These are phyloP conservation scores for Pongo abelii DNA, from an alignment of 2,113 vertebrate species.

Conservation along the genomic window DNA sequence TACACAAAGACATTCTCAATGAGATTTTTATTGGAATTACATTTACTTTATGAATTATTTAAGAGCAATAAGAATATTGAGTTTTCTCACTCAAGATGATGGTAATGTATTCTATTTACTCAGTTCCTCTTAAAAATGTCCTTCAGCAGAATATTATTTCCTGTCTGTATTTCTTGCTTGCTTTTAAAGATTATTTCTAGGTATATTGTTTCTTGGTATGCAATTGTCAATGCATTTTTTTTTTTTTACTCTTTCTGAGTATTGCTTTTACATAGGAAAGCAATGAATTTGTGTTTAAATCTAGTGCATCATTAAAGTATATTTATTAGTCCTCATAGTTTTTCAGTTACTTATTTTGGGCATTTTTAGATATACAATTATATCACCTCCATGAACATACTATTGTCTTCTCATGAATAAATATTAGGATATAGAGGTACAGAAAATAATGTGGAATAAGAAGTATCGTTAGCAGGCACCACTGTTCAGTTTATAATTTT, in stretches of 20 bases:
- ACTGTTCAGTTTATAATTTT: conserved; percentile 13
- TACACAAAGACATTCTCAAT: background rate
- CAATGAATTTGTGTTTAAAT: conserved; percentile 11
- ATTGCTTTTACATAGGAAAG: background rate
- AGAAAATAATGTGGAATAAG: background rate
- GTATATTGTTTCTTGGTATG: background rate
- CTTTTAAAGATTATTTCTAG: conserved; percentile 15
- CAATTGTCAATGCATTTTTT: background rate
- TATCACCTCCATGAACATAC: background rate
- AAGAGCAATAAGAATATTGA: background rate
- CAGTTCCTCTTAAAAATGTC: conserved; percentile 1
- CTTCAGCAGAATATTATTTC: conserved; percentile 27
- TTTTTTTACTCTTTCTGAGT: background rate
- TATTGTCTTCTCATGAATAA: background rate
- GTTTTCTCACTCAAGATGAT: conserved; percentile 3
- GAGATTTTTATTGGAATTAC: background rate
- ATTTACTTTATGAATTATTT: conserved; percentile 29
- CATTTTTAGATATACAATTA: conserved; percentile 41
- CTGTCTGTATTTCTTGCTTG: background rate
- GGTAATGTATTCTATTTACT: background rate
- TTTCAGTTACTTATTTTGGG: conserved; percentile 14
- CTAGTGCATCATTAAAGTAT: background rate
- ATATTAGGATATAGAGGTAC: background rate
- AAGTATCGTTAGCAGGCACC: background rate
- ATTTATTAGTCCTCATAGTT: background rate